phyloP scores from a whole-genome alignment of 2,888 invertebrate species.

The Biston betularia region DNA sequence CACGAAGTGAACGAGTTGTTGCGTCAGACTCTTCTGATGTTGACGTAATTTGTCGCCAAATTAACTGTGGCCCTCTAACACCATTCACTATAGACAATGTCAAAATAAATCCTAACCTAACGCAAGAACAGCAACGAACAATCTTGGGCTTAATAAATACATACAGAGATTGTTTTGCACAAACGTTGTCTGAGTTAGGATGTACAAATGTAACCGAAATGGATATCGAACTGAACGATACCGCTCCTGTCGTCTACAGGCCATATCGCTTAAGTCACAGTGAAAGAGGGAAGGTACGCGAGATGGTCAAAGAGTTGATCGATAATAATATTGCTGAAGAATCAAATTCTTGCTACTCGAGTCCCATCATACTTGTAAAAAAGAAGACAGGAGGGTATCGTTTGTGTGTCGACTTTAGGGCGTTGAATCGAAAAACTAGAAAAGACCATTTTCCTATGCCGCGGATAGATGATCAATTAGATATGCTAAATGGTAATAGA shows the following conservation, averaged over 20 bases:
- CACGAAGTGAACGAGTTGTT: too few species aligned
- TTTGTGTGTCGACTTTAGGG: constrained; percentile 13
- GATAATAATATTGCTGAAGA: neutral
- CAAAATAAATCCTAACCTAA: too few species aligned
- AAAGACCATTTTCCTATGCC: constrained; percentile 5
- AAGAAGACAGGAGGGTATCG: constrained; percentile 9
- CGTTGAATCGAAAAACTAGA: neutral
- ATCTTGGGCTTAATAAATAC: too few species aligned
- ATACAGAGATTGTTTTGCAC: neutral
- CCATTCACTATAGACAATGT: too few species aligned
- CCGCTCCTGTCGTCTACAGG: neutral
- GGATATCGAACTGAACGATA: neutral
- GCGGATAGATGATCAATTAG: constrained; percentile 8
- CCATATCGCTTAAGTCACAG: too few species aligned
- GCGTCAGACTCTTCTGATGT: too few species aligned
- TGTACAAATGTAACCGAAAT: neutral
- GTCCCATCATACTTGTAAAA: constrained; percentile 8
- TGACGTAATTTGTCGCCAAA: too few species aligned
- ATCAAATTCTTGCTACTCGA: neutral
- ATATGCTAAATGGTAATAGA: neutral
- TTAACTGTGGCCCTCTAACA: too few species aligned
- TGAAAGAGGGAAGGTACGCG: neutral
- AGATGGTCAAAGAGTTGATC: neutral
- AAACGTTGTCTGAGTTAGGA: neutral
- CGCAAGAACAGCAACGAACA: too few species aligned